A percentile compares a stretch with the other conserved stretches of the same genome.
Evolutionary conservation across 2,113 vertebrate genomes (phyloP).

Genomic region (Carassius gibelio): DNA sequence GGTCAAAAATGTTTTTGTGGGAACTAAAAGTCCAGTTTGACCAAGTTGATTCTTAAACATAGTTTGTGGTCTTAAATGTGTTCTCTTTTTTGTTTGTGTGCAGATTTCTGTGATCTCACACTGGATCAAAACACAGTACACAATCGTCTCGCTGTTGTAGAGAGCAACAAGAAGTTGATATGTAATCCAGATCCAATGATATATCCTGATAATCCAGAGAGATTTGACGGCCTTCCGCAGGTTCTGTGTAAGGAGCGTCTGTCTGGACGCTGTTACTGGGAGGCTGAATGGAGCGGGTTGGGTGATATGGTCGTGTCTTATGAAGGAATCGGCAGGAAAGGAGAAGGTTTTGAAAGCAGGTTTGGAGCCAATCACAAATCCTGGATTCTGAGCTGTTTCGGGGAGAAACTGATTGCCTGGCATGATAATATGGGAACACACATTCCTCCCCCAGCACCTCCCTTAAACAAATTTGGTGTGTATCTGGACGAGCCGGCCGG

Average conservation of each 20-base stretch:
- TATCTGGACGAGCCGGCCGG: conserved; percentile 1
- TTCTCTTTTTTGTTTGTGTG: background rate
- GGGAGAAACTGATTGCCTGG: no score
- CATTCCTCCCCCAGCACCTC: background rate
- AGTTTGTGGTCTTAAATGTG: background rate
- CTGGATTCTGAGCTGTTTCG: background rate
- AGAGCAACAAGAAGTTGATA: no score
- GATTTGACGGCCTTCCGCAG: no score
- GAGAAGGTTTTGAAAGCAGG: background rate
- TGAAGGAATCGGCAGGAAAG: background rate
- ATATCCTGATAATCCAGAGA: no score
- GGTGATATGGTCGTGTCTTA: background rate
- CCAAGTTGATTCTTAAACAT: background rate
- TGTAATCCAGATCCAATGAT: no score
- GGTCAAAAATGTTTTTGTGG: background rate
- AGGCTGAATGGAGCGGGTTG: background rate
- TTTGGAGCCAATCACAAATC: background rate
- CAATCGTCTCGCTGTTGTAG: no score
- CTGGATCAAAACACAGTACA: background rate
- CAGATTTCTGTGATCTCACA: conserved; percentile 12
- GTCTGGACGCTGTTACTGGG: conserved; percentile 2
- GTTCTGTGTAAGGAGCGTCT: no score
- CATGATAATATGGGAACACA: no score
- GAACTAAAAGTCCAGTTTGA: background rate
- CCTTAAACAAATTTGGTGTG: conserved; percentile 1